Evolutionary conservation across 2,888 invertebrate species (phyloP).

Genomic region (Drosophila pegasa): DNA sequence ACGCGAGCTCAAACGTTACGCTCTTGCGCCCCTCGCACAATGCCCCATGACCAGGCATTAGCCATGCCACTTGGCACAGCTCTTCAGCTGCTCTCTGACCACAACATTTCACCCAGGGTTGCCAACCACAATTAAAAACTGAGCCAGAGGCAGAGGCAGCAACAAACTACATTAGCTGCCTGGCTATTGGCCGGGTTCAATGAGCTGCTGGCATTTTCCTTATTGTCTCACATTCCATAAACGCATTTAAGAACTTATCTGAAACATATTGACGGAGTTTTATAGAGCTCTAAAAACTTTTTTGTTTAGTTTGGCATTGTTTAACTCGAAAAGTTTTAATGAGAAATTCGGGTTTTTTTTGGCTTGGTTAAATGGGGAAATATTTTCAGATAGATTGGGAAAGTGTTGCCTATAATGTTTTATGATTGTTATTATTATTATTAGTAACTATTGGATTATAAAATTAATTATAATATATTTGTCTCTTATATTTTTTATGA

Average conservation of each 20-base stretch:
- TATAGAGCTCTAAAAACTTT: neutral
- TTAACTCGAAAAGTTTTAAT: slow-evolving; percentile 13
- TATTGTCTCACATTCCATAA: slow-evolving; percentile 3
- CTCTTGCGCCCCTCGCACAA: slow-evolving; percentile 66
- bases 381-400: neutral
- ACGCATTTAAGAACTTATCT: neutral
- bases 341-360: neutral
- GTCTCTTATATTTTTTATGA: too few relatives aligned
- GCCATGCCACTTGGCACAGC: slow-evolving; percentile 64
- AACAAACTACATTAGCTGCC: slow-evolving; percentile 12
- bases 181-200: slow-evolving; percentile 34
- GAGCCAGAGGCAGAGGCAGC: neutral
- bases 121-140: slow-evolving; percentile 27
- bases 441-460: neutral
- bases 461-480: too few relatives aligned
- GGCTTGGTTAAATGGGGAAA: neutral
- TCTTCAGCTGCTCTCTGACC: slow-evolving; percentile 44
- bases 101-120: slow-evolving; percentile 27
- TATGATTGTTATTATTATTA: neutral
- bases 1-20: slow-evolving; percentile 67
- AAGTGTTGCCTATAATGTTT: too few relatives aligned
- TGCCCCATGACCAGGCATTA: slow-evolving; percentile 54
- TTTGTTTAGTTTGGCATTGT: neutral
- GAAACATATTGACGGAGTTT: slow-evolving; percentile 7
- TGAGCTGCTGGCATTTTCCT: slow-evolving; percentile 29